phyloP scores from a whole-genome alignment of 2,888 invertebrate genomes.

The Neoitamus cyanurus region DNA sequence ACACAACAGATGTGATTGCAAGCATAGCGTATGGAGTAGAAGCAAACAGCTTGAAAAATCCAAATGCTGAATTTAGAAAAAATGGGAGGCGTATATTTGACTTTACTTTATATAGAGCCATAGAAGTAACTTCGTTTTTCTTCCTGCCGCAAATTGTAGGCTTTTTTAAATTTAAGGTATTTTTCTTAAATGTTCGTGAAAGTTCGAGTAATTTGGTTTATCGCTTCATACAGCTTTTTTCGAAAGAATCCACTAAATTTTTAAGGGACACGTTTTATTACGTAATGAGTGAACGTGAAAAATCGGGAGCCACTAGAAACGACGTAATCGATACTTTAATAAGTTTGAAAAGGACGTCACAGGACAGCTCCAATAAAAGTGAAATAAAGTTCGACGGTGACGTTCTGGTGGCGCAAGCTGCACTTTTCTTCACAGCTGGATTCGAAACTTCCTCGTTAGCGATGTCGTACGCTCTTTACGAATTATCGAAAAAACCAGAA shows the following conservation, averaged over 20 bases:
- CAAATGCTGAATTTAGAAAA: conserved; percentile 65
- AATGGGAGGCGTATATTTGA: conserved; percentile 65
- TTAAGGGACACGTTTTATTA: conserved; percentile 63
- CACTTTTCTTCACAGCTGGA: conserved; percentile 65
- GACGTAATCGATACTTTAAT: conserved; percentile 65
- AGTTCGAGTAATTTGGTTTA: background rate
- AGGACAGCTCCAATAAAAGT: conserved; percentile 30
- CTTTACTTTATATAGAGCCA: conserved; percentile 59
- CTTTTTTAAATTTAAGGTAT: conserved; percentile 60
- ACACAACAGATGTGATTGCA: conserved; percentile 67
- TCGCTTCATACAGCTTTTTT: conserved; percentile 54
- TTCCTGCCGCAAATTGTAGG: conserved; percentile 65
- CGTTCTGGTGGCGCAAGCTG: conserved; percentile 63
- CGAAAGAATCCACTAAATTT: conserved; percentile 59
- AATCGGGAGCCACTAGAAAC: conserved; percentile 60
- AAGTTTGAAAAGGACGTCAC: conserved; percentile 58
- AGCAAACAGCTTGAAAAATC: conserved; percentile 65
- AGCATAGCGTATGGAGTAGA: conserved; percentile 67
- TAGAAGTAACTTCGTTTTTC: conserved; percentile 64
- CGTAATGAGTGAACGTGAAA: conserved; percentile 65
- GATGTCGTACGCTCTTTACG: conserved; percentile 66
- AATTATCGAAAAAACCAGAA: conserved; percentile 64
- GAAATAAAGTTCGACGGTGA: conserved; percentile 60
- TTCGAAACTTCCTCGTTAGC: conserved; percentile 66
- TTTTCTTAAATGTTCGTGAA: no score